Evolutionary conservation across 1,140 invertebrate genomes (phyloP), one percentile per base, ranked within the genome.

Genomic region (Apis laboriosa): DNA sequence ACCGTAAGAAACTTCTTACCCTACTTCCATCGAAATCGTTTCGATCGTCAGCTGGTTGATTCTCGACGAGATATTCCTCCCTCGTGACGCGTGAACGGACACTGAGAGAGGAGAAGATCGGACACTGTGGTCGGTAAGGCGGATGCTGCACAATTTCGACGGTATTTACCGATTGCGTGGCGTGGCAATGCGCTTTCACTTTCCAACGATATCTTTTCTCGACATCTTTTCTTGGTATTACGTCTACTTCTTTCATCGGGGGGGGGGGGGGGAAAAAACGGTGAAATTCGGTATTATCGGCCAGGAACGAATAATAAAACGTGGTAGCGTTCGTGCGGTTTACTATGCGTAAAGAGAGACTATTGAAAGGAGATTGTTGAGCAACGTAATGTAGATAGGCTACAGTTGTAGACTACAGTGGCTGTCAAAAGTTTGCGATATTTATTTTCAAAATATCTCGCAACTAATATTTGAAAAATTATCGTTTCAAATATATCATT

Each of bases 141-240:
- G 68, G 68, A 80, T 80, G 77, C 77, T 80, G 77, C 24, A 51
- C 24, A 24, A 55, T 63, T 72, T 72, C 68, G 77, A 63, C 24
- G 56, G 61, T 66, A 19, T 72, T 55, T 21, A 8, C 15, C 68
- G 49, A 78, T 78, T 28, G 51, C 76, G 43, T 51, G 34, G 76
- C 64, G 13, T 43, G 34, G 15, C 9, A 34, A 13, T 11, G 5
- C 74, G 76, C 77, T 80, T 80, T 80, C 77, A 80, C 77, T 80
- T 72, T 80, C 28, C 58, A n/a, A 15, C 43, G 11, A 12, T 24
- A 72, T 63, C 68, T 34, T 61, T 34, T 43, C n/a, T 1, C 3
- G 1, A 11, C 61, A 3, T 13, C 34, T 43, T 56, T 0, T 2
- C 15, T 8, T 56, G 28, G 19, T 49, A 24, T 19, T 61, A 17